Percentiles rank a stretch among this genome's conserved stretches.
phyloP scores from a whole-genome alignment of 2,888 invertebrate genomes.

The Pachycephus smyrnensis region DNA sequence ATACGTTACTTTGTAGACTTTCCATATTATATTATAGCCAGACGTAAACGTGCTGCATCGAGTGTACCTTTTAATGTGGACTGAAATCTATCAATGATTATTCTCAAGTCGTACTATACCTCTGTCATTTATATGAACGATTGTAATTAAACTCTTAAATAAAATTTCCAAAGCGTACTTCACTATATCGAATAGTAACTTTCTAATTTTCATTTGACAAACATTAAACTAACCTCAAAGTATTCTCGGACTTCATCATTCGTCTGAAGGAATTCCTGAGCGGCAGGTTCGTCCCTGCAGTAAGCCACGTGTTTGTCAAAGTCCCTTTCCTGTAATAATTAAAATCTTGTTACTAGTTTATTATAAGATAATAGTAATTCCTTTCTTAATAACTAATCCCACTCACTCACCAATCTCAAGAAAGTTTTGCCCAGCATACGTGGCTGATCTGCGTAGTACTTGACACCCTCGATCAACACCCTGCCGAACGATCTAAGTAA shows the following conservation, averaged over 20 bases:
- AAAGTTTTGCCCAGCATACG: slow-evolving; percentile 90
- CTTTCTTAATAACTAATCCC: not conserved
- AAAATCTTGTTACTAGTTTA: not conserved
- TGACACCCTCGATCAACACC: slow-evolving; percentile 90
- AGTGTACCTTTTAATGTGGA: no score
- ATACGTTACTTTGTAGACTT: no score
- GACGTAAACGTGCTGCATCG: no score
- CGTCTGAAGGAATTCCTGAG: slow-evolving; percentile 81
- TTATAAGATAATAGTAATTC: slow-evolving; percentile 10
- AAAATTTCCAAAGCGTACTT: no score
- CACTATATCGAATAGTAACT: no score
- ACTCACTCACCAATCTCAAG: slow-evolving; percentile 75
- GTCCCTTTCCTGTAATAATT: slow-evolving; percentile 78
- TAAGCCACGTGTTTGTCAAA: slow-evolving; percentile 95
- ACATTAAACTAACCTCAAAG: slow-evolving; percentile 78
- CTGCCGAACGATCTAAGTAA: slow-evolving; percentile 72
- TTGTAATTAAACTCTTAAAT: no score
- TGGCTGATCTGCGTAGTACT: slow-evolving; percentile 92
- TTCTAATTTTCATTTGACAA: no score
- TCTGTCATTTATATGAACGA: no score
- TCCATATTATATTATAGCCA: no score
- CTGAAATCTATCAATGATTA: no score
- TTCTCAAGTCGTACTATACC: no score
- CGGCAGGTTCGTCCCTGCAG: slow-evolving; percentile 86
- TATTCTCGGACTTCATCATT: slow-evolving; percentile 80